phyloP scores from a whole-genome alignment of 2,113 vertebrate species.

The Charadrius vociferus region DNA sequence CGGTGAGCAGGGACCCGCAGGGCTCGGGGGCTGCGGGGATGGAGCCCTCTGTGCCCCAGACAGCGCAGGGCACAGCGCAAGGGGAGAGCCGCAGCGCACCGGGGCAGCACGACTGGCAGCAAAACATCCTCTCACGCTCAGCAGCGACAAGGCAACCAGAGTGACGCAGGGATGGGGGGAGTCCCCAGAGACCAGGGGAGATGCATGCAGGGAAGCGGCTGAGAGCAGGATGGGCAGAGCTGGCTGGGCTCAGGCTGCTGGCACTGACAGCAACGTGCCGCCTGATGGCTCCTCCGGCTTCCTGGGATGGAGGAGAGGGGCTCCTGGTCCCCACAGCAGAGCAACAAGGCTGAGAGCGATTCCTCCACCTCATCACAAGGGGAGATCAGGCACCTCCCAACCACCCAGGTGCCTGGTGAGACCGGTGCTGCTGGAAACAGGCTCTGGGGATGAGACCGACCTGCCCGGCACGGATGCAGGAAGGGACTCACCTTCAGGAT shows the following conservation, averaged over 20 bases:
- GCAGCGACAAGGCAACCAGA: neutral
- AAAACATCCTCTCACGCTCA: neutral
- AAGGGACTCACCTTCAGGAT: constrained; percentile 88
- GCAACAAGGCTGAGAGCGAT: neutral
- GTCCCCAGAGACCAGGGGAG: neutral
- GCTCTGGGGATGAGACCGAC: neutral
- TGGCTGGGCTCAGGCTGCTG: neutral
- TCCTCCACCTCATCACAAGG: neutral
- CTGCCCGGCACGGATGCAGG: accelerated
- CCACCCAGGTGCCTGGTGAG: neutral
- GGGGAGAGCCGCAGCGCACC: neutral
- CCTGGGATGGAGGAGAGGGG: neutral
- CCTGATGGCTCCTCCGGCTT: neutral
- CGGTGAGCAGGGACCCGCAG: neutral
- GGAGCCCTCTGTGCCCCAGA: neutral
- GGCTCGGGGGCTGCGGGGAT: neutral
- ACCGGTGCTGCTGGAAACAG: neutral
- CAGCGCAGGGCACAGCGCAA: accelerated
- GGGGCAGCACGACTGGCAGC: accelerated
- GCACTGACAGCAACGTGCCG: neutral
- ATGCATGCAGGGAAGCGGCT: accelerated
- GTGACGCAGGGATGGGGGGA: neutral
- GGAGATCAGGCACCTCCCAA: neutral
- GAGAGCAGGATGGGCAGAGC: neutral
- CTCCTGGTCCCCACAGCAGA: neutral